Conservation (phyloP, 2,888 invertebrate species). For the Slavum lentiscoides region DNA sequence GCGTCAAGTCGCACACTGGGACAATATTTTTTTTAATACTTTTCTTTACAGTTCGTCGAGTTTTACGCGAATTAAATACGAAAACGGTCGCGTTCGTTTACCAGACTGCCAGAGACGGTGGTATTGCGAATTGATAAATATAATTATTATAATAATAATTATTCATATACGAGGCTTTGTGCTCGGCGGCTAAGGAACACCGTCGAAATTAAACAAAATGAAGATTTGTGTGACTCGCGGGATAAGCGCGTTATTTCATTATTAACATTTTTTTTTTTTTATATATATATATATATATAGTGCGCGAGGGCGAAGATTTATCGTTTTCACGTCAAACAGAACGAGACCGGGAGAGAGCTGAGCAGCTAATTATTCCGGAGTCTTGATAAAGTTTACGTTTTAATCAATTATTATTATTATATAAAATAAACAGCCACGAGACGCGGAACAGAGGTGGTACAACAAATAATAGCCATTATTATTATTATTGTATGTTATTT, state of each 20-base stretch:
- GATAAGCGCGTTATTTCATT: slow-evolving; percentile 34
- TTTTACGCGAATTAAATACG: not conserved
- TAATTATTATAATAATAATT: slow-evolving; percentile 23
- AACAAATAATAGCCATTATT: too few species aligned
- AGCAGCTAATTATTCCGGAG: slow-evolving; percentile 24
- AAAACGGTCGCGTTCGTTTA: not conserved
- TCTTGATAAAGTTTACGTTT: slow-evolving; percentile 22
- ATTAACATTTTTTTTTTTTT: slow-evolving; percentile 33
- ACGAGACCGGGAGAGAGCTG: not conserved
- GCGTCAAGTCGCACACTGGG: too few species aligned
- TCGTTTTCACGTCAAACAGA: slow-evolving; percentile 2
- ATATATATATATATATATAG: too few species aligned
- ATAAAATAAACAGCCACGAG: slow-evolving; percentile 17
- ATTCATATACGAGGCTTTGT: not conserved
- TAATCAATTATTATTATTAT: slow-evolving; percentile 45
- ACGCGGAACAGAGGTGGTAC: slow-evolving; percentile 14
- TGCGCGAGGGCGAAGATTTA: slow-evolving; percentile 43
- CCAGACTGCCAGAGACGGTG: slow-evolving; percentile 8
- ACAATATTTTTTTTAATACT: too few species aligned
- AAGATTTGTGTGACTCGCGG: slow-evolving; percentile 42
- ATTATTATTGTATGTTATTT: too few species aligned
- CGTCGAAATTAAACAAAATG: slow-evolving; percentile 25
- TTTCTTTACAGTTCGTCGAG: not conserved
- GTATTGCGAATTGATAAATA: slow-evolving; percentile 19
- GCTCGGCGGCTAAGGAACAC: not conserved